Evolutionary conservation across 2,888 invertebrate genomes (phyloP), one percentile per base, ranked within the genome.

Genomic region (Marronus borbonicus): DNA sequence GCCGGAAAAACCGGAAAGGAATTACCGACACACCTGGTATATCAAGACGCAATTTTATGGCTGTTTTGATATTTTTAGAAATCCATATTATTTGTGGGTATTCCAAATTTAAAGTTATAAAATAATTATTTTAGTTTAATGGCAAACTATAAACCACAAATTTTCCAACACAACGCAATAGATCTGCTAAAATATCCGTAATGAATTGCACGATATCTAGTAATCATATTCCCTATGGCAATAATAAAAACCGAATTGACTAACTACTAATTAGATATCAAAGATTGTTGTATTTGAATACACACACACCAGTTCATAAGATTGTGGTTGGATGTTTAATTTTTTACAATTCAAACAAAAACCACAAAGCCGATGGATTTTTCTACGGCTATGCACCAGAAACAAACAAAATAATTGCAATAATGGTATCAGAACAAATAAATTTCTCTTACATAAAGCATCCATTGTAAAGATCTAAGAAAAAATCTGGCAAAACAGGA

Each of bases 331-430:
- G 44, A 44, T 36, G 50, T 50, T 68, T 49, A 24, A 68, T 49
- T 68, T 50, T 24, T 68, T 68, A 50, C 12, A 8, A 50, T 24
- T 50, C 24, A 12, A 68, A 24, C 68, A 68, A 68, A 49, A 68
- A 68, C 68, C 50, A 50, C 50, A 68, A 68, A 68, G 12, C 28
- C 50, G 24, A 68, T 28, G 44, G 28, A 52, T 68, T 68, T 68
- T 44, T 68, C 52, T 24, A 24, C n/a, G 4, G 8, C 1, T 62
- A 62, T 62, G 31, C 3, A n/a, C 28, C 14, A 10, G 14, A 68
- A 50, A 66, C 24, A 68, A 68, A 68, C 12, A 68, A 50, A 50
- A 50, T 31, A 68, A 68, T 24, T 28, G 10, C 39, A 24, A 50
- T 5, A 28, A 24, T 68, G 28, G 28, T 50, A 68, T 68, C 39